Conservation (phyloP, 2,888 invertebrate genomes). For the Calameuta pallipes region DNA sequence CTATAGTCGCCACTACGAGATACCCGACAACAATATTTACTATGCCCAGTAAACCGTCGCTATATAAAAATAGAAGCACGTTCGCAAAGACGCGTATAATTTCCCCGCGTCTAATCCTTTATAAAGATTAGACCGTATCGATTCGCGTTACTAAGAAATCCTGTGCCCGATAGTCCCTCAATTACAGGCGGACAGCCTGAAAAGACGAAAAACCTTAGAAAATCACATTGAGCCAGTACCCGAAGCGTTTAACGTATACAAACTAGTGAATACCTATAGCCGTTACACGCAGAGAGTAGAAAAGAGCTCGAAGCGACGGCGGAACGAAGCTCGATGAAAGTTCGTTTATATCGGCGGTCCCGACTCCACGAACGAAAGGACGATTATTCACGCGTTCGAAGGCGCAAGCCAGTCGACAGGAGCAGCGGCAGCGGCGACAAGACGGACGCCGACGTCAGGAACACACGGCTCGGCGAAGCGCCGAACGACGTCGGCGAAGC, state of each 20-base stretch:
- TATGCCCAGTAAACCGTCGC: background rate
- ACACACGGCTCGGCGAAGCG: background rate
- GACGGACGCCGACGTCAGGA: constrained; percentile 1
- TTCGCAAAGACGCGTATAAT: background rate
- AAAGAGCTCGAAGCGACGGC: background rate
- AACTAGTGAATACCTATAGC: background rate
- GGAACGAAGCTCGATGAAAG: constrained; percentile 16
- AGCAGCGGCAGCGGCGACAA: background rate
- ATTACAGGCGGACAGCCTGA: background rate
- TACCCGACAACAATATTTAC: background rate
- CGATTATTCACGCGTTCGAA: constrained; percentile 6
- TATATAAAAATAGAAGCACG: background rate
- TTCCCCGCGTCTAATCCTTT: background rate
- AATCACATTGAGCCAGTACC: background rate
- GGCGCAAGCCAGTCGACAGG: background rate
- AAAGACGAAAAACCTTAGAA: background rate
- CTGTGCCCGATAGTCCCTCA: background rate
- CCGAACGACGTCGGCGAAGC: constrained; percentile 21
- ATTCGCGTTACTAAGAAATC: background rate
- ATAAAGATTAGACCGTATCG: background rate
- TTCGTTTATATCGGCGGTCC: constrained; percentile 11
- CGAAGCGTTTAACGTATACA: background rate
- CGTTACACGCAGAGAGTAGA: background rate
- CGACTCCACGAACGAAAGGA: constrained; percentile 7
- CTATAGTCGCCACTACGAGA: background rate